Base-by-base conservation (phyloP, 2,113 vertebrate genomes). In the Protobothrops mucrosquamatus region DNA sequence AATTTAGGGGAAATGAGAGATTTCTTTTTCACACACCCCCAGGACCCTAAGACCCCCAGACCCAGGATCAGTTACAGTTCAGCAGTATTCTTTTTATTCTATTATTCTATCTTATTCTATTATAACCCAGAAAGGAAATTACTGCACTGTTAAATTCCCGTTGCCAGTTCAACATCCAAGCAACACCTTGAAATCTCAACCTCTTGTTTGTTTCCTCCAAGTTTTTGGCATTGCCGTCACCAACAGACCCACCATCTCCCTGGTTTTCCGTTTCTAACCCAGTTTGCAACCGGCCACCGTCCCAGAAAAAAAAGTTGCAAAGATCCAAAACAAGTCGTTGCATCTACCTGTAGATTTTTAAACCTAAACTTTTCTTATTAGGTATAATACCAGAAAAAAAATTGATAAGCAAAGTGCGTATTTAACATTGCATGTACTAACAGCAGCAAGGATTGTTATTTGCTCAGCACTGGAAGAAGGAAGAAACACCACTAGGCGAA, bases 241-340 rank as follows among this genome's bases (percentile, higher is more conserved):
- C 23, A 51, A 4, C 24, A n/a, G 23, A 88, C 1, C 4, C 12
- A 55, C 23, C 4, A 2, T 46, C 34, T 39, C 2, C 52, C 3
- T 56, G 52, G 2, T 69, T n/a, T 12, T 18, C 4, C 48, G 59
- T 29, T 15, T n/a, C 12, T 39, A 51, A 64, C 1, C 3, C 26
- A 0, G 3, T 18, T 10, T 15, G 3, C 15, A 64, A n/a, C 1
- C 6, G 2, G 18, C 54, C 14, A 22, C 0, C 2, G 2, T 23
- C 54, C 22, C 22, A 14, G 14, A 6, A 1, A 0, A 14, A 46
- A 46, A 29, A 0, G 4, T 26, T 18, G n/a, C n/a, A 74, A 34
- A 74, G n/a, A 74, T 18, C 55, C 20, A 20, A 56, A 56, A 20
- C 55, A 6, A 56, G 18, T 51, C 10, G 48, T 10, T 51, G 48